These are phyloP conservation scores for Mionectes olivaceus DNA, from an alignment of 2,797 vertebrate species.

Conservation along the genomic window DNA sequence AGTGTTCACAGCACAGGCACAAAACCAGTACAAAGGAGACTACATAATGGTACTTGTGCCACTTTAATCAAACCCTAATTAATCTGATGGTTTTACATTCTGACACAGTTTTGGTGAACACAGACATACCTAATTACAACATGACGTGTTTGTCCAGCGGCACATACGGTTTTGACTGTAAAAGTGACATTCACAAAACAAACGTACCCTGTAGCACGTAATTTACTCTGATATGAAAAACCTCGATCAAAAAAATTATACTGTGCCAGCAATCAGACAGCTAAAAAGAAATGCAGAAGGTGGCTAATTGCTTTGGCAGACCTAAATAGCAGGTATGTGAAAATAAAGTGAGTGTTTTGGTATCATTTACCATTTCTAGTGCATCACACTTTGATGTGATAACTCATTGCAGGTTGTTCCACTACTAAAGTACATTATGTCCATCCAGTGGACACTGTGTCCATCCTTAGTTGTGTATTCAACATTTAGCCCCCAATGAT, in stretches of 20 bases:
- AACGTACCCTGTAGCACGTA: neutral
- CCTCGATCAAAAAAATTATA: constrained; percentile 7
- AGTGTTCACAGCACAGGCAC: neutral
- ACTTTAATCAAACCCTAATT: constrained; percentile 60
- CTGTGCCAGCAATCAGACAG: constrained; percentile 12
- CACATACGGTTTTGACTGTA: constrained; percentile 16
- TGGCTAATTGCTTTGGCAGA: neutral
- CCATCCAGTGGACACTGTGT: neutral
- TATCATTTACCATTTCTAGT: neutral
- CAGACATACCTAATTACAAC: constrained; percentile 56
- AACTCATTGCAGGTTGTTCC: neutral
- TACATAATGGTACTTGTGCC: neutral
- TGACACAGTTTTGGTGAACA: constrained; percentile 51
- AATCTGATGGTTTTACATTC: constrained; percentile 41
- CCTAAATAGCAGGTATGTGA: neutral
- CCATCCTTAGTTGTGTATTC: neutral
- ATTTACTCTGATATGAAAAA: constrained; percentile 37
- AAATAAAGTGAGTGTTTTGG: neutral
- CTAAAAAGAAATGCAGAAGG: neutral
- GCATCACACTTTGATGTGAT: neutral
- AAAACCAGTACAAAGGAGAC: neutral
- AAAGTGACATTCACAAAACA: constrained; percentile 34
- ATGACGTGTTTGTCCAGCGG: constrained; percentile 55
- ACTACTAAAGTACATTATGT: neutral
- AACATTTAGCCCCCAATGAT: neutral